These are phyloP conservation scores for Noctua janthina DNA, from an alignment of 2,888 invertebrate species.

Conservation along the genomic window DNA sequence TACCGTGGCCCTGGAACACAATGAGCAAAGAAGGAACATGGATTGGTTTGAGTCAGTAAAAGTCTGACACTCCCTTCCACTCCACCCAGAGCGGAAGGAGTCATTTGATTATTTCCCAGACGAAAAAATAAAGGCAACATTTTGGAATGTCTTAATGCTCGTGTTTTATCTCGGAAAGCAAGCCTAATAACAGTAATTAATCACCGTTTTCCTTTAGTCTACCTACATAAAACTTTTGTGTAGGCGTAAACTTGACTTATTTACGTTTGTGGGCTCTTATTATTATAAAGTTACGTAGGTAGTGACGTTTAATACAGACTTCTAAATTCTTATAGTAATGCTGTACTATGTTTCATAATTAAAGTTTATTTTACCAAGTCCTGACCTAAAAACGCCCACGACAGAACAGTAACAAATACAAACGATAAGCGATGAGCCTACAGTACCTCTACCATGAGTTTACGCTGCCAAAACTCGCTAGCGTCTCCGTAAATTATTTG, in stretches of 20 bases:
- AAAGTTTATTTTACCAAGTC: neutral
- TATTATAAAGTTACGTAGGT: neutral
- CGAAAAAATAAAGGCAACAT: neutral
- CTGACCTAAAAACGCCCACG: neutral
- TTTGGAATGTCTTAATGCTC: neutral
- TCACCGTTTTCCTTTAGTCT: neutral
- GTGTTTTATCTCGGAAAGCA: neutral
- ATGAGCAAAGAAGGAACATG: no score
- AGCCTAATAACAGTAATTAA: neutral
- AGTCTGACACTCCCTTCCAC: no score
- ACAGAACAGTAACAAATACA: slow-evolving; percentile 15
- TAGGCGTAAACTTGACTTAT: neutral
- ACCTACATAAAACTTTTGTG: neutral
- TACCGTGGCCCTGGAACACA: no score
- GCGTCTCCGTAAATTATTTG: no score
- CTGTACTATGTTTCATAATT: neutral
- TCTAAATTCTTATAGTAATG: neutral
- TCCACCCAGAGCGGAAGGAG: no score
- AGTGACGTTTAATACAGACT: neutral
- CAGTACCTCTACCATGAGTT: no score
- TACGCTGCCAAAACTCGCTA: no score
- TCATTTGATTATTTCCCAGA: no score
- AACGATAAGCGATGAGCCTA: slow-evolving; percentile 7
- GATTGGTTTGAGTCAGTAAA: no score
- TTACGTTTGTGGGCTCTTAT: neutral